Evolutionary conservation across 2,888 invertebrate species (phyloP).

Genomic region (Cantharis lateralis): DNA sequence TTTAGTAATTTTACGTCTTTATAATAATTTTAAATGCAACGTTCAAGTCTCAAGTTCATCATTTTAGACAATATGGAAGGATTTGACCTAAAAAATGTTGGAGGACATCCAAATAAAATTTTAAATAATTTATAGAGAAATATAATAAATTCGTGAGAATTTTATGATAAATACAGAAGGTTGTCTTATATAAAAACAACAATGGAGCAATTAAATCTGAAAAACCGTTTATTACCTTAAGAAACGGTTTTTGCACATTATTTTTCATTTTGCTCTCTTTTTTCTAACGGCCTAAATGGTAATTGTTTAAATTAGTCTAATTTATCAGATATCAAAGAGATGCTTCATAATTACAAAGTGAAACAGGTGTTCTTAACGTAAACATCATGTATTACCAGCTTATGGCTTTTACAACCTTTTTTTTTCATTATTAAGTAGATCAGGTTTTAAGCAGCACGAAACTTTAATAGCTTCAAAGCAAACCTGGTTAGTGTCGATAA

Average conservation of each 20-base stretch:
- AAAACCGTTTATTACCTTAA: not conserved
- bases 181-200: not conserved
- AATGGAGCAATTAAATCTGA: not conserved
- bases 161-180: not conserved
- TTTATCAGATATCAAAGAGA: conserved; percentile 4
- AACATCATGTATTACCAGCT: not conserved
- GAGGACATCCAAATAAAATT: not conserved
- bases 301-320: conserved; percentile 4
- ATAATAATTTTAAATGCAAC: not conserved
- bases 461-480: not conserved
- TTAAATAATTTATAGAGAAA: not conserved
- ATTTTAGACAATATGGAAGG: not conserved
- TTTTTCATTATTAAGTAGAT: not conserved
- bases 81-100: not conserved
- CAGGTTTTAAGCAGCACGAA: not conserved
- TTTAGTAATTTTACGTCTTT: not conserved
- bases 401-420: not conserved
- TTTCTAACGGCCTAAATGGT: not conserved
- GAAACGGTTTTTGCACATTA: not conserved
- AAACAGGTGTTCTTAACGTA: conserved; percentile 12
- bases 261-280: not conserved
- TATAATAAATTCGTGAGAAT: not conserved
- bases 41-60: not conserved
- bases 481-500: not conserved
- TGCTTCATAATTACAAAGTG: conserved; percentile 15